Conservation (phyloP, 2,888 invertebrate species). For the Drosophila lutescens region DNA sequence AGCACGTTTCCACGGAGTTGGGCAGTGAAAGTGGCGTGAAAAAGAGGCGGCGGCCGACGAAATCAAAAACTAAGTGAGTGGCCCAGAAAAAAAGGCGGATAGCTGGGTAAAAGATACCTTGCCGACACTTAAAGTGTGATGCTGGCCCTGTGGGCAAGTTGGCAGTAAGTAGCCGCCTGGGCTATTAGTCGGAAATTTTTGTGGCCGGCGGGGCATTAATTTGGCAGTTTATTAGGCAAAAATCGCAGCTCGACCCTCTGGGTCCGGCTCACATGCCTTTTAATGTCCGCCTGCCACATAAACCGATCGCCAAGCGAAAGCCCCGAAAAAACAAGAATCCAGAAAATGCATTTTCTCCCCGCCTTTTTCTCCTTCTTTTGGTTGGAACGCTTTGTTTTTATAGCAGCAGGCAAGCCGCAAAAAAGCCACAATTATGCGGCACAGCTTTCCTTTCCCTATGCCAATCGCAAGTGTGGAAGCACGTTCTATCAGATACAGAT, state of each 20-base stretch:
- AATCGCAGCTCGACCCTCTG: slow-evolving; percentile 37
- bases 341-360: slow-evolving; percentile 41
- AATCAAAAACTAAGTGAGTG: slow-evolving; percentile 53
- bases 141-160: slow-evolving; percentile 21
- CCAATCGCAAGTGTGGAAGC: slow-evolving; percentile 22
- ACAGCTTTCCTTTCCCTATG: slow-evolving; percentile 69
- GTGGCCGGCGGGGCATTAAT: slow-evolving; percentile 55
- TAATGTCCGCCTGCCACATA: slow-evolving; percentile 50
- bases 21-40: slow-evolving; percentile 66
- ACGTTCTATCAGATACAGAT: slow-evolving; percentile 42
- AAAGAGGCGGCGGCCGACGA: slow-evolving; percentile 41
- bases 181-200: slow-evolving; percentile 46
- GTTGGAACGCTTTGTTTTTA: slow-evolving; percentile 48
- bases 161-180: slow-evolving; percentile 55
- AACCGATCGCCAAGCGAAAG: slow-evolving; percentile 63
- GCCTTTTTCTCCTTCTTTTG: slow-evolving; percentile 27
- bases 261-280: slow-evolving; percentile 53
- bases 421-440: slow-evolving; percentile 65
- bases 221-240: slow-evolving; percentile 71
- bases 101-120: slow-evolving; percentile 41
- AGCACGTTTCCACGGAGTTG: slow-evolving; percentile 7
- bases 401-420: slow-evolving; percentile 23
- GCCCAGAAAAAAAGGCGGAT: slow-evolving; percentile 53
- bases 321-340: slow-evolving; percentile 54
- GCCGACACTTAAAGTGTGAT: slow-evolving; percentile 26